Conservation (phyloP, 2,113 vertebrate species). For the Pterophyllum scalare region DNA sequence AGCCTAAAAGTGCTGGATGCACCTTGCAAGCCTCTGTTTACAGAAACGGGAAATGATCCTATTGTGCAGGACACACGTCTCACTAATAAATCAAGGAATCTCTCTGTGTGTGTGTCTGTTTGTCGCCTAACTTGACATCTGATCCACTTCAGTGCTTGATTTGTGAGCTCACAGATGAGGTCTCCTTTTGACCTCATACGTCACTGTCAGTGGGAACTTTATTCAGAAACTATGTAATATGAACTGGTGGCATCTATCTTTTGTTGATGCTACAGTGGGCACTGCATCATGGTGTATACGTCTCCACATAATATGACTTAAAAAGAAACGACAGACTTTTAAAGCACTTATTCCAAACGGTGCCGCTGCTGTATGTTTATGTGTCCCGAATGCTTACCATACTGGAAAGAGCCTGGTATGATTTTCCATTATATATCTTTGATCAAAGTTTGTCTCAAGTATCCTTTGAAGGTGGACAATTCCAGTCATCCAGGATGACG, state of each 20-base stretch:
- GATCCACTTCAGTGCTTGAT: neutral
- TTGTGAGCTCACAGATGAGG: neutral
- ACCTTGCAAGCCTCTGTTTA: neutral
- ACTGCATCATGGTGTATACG: neutral
- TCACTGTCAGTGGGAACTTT: neutral
- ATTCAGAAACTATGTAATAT: neutral
- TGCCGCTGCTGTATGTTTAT: neutral
- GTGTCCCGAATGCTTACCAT: neutral
- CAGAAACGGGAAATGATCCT: neutral
- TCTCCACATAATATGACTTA: neutral
- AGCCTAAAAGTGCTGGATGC: neutral
- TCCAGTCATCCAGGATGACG: slow-evolving; percentile 1
- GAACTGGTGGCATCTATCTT: neutral
- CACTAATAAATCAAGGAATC: neutral
- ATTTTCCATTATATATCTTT: slow-evolving; percentile 38
- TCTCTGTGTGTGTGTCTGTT: neutral
- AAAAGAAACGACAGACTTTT: neutral
- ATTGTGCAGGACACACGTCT: neutral
- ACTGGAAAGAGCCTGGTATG: slow-evolving; percentile 7
- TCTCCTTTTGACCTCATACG: too few relatives aligned
- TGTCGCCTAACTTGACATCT: neutral
- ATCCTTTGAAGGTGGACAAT: neutral
- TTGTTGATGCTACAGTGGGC: neutral
- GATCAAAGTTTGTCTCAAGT: slow-evolving; percentile 4
- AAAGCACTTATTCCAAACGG: neutral